phyloP scores from a whole-genome alignment of 2,888 invertebrate genomes.

The Listrodromus nycthemerus region DNA sequence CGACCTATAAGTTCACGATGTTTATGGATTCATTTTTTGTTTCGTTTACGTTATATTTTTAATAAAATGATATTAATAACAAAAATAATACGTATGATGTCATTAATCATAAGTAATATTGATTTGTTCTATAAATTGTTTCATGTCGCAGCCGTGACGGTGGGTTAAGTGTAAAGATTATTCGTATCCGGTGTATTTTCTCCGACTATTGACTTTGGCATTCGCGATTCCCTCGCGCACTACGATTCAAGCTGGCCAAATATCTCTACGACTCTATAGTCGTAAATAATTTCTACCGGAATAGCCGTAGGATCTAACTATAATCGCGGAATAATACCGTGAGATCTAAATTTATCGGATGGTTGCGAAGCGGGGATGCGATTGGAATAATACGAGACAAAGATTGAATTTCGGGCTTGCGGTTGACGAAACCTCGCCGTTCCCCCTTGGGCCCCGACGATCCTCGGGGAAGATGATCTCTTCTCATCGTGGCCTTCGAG shows the following conservation, averaged over 20 bases:
- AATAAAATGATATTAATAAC: not conserved
- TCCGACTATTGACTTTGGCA: conserved; percentile 62
- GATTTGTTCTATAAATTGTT: conserved; percentile 3
- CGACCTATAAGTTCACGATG: too few species aligned
- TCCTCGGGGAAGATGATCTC: not conserved
- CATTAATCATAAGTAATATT: not conserved
- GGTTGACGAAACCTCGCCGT: not conserved
- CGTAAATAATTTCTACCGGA: conserved; percentile 49
- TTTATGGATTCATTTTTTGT: too few species aligned
- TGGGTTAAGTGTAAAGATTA: not conserved
- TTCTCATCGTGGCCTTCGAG: not conserved
- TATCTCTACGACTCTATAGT: conserved; percentile 32
- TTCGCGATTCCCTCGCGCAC: conserved; percentile 17
- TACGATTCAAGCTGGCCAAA: conserved; percentile 21
- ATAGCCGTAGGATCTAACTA: conserved; percentile 45
- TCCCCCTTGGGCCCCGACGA: not conserved
- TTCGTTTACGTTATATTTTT: too few species aligned
- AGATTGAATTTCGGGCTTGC: not conserved
- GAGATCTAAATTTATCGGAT: conserved; percentile 26
- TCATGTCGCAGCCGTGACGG: not conserved
- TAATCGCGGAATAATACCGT: conserved; percentile 44
- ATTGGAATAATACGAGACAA: conserved; percentile 25
- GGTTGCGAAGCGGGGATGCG: not conserved
- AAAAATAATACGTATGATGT: not conserved
- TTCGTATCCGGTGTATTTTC: conserved; percentile 58